Evolutionary conservation across 2,888 invertebrate species (phyloP), one percentile per base, ranked within the genome.

Genomic region (Drosophila affinis): DNA sequence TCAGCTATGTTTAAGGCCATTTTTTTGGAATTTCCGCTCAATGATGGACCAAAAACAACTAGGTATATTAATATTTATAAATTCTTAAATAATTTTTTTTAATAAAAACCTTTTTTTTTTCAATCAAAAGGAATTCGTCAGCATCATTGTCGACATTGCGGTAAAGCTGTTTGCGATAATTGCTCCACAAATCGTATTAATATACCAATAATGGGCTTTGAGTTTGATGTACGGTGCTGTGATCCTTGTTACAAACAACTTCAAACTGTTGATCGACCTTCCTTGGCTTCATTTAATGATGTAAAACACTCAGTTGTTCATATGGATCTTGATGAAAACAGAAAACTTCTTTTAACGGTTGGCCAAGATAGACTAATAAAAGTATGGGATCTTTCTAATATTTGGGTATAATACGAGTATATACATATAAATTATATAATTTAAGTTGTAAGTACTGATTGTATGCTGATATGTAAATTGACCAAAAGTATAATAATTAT

Each of bases 31-130:
- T 93, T 94, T 99, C 58, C 95, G 97, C 75, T 98, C 97, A 12
- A 99, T 99, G 99, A 98, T 99, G 97, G 98, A 99, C 92, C 97
- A 97, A 92, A 96, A 97, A 89, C 98, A 97, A 91, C 93, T 99
- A 60, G 94, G 94, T 2, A 24, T 53, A 24, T 48, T 0, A 10
- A 9, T n/a, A 52, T 45, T 24, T 17, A 0, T 3, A 12, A 12
- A 12, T 34, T 34, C 4, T 12, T 4, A 34, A 34, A 12, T 0
- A 9, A 9, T 32, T 32, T 32, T 3, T 10, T 34, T 34, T 0
- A 34, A 34, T 14, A 34, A 34, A 34, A 12, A 32, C 3, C 32
- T 3, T 34, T 9, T 34, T 34, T 21, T 21, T n/a, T 4, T 9
- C 14, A 2, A 1, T 9, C 12, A 29, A 0, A 32, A 92, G 92